Percentiles rank a stretch among this genome's conserved stretches.
phyloP scores from a whole-genome alignment of 1,140 invertebrate genomes.

The Brachystomella parvula region DNA sequence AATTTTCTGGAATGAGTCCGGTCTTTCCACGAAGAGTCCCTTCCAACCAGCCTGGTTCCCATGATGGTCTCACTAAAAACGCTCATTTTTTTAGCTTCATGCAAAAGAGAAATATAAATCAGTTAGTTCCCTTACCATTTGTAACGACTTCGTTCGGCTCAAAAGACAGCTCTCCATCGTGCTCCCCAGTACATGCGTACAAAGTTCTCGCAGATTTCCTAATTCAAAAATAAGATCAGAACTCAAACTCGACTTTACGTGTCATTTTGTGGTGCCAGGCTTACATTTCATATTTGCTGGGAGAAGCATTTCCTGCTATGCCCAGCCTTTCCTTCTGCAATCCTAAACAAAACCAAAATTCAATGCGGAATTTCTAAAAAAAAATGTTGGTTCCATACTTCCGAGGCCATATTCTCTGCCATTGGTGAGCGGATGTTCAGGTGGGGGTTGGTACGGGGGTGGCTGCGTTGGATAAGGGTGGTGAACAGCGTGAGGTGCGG shows the following conservation, averaged over 20 bases:
- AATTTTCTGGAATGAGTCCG: constrained; percentile 93
- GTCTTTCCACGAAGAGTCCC: constrained; percentile 87
- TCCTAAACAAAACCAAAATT: not conserved
- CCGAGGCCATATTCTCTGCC: constrained; percentile 30
- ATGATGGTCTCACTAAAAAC: constrained; percentile 70
- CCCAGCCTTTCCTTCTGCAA: not conserved
- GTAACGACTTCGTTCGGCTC: constrained; percentile 96
- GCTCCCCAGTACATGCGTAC: constrained; percentile 91
- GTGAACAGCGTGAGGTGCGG: constrained; percentile 40
- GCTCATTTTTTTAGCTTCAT: constrained; percentile 35
- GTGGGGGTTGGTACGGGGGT: constrained; percentile 41
- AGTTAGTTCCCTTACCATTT: constrained; percentile 63
- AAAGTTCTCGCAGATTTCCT: constrained; percentile 70
- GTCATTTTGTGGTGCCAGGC: too few species aligned
- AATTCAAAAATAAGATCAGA: constrained; percentile 12
- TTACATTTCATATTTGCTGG: not conserved
- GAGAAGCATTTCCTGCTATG: not conserved
- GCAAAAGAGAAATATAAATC: constrained; percentile 10
- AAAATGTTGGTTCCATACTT: constrained; percentile 3
- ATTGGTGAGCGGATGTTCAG: constrained; percentile 34
- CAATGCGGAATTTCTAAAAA: not conserved
- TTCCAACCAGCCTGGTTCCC: constrained; percentile 94
- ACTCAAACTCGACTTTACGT: not conserved
- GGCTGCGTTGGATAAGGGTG: constrained; percentile 40
- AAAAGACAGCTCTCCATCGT: constrained; percentile 92